Conservation (phyloP, 1,140 invertebrate species). For the Diuraphis noxia region DNA sequence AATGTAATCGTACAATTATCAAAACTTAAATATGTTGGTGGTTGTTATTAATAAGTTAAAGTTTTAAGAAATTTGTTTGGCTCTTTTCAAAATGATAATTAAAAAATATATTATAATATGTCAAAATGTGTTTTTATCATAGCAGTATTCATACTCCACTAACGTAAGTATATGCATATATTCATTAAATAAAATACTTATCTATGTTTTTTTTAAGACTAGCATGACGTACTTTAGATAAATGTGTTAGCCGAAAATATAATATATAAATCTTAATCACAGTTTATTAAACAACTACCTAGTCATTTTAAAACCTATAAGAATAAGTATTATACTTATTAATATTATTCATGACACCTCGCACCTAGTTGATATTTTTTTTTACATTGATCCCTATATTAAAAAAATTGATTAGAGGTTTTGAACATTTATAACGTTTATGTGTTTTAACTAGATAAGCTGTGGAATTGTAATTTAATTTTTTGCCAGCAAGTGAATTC, state of each 20-base stretch:
- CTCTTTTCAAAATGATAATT: not conserved
- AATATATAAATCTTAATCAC: not conserved
- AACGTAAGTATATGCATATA: not conserved
- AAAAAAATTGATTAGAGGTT: not conserved
- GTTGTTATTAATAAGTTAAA: not conserved
- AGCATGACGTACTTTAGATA: not conserved
- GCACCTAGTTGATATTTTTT: not conserved
- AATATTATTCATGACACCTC: not conserved
- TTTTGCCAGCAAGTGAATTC: not conserved
- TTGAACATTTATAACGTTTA: not conserved
- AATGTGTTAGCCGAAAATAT: not conserved
- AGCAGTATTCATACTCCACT: not conserved
- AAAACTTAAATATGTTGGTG: not conserved
- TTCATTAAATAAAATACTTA: not conserved
- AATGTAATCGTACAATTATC: not conserved
- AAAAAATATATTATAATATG: not conserved
- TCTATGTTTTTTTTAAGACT: not conserved
- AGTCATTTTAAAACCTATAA: not conserved
- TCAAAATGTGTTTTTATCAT: not conserved
- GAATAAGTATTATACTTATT: not conserved
- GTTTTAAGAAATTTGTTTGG: not conserved
- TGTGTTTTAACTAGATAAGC: not conserved
- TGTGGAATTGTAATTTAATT: not conserved
- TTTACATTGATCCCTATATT: not conserved
- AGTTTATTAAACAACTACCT: not conserved